Conservation (phyloP, 2,113 vertebrate genomes). For the Jacana jacana region DNA sequence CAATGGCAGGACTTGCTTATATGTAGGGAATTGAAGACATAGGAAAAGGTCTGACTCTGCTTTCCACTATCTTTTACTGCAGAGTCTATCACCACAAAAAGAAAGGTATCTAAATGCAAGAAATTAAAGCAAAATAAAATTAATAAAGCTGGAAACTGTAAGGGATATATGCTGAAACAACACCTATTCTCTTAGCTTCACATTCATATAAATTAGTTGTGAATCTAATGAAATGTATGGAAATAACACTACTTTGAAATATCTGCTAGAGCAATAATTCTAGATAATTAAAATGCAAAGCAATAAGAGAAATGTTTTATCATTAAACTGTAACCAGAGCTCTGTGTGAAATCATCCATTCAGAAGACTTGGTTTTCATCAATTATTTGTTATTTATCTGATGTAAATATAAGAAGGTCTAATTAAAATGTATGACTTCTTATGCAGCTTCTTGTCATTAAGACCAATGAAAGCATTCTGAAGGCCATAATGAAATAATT, state of each 20-base stretch:
- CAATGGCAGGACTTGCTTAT: neutral
- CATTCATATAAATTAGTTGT: neutral
- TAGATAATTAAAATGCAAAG: constrained; percentile 76
- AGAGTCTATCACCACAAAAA: neutral
- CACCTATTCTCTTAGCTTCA: constrained; percentile 12
- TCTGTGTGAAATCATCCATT: constrained; percentile 72
- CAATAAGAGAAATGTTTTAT: constrained; percentile 69
- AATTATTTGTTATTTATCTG: constrained; percentile 83
- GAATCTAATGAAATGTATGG: constrained; percentile 26
- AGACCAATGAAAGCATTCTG: constrained; percentile 76
- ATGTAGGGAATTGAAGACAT: rapidly evolving
- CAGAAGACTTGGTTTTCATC: constrained; percentile 75
- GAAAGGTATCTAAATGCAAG: neutral
- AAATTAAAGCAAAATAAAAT: neutral
- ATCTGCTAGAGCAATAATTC: constrained; percentile 27
- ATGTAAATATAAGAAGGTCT: constrained; percentile 76
- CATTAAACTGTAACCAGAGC: constrained; percentile 74
- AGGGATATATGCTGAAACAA: neutral
- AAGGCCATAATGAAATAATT: constrained; percentile 84
- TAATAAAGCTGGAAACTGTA: neutral
- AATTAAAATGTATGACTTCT: constrained; percentile 80
- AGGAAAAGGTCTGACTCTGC: neutral
- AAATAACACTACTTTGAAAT: constrained; percentile 16
- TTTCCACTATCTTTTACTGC: neutral
- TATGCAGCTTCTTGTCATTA: constrained; percentile 75